Evolutionary conservation across 2,888 invertebrate species (phyloP).

Genomic region (Toxonevra muliebris): DNA sequence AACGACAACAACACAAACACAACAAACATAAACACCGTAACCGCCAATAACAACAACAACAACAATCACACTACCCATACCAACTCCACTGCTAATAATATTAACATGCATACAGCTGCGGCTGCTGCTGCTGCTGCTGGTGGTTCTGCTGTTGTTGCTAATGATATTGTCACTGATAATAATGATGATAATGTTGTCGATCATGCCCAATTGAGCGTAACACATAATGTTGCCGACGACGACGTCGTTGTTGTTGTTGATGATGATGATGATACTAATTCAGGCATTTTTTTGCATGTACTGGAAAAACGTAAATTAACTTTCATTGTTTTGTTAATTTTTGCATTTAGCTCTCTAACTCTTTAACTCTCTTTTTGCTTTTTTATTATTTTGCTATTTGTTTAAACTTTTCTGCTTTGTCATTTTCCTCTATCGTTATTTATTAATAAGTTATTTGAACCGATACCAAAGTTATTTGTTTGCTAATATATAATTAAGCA

Average conservation of each 20-base stretch:
- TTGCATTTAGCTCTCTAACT: neutral
- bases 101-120: neutral
- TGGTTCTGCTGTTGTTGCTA: conserved; percentile 2
- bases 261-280: conserved; percentile 7
- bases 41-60: conserved; percentile 12
- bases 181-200: conserved; percentile 8
- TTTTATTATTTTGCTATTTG: too few species aligned
- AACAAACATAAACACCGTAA: conserved; percentile 25
- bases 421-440: too few species aligned
- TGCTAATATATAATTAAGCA: too few species aligned
- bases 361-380: too few species aligned
- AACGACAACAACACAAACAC: conserved; percentile 19
- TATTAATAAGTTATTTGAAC: too few species aligned
- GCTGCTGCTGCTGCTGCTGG: neutral
- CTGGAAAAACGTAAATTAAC: conserved; percentile 19
- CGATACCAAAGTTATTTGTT: too few species aligned
- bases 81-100: conserved; percentile 6
- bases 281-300: conserved; percentile 14
- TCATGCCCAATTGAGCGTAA: conserved; percentile 28
- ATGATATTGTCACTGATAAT: conserved; percentile 1
- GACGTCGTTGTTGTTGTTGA: neutral
- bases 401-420: too few species aligned
- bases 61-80: conserved; percentile 1
- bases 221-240: conserved; percentile 15
- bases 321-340: neutral